These are phyloP conservation scores for Silurus meridionalis DNA, from an alignment of 2,113 vertebrate species.

Conservation along the genomic window DNA sequence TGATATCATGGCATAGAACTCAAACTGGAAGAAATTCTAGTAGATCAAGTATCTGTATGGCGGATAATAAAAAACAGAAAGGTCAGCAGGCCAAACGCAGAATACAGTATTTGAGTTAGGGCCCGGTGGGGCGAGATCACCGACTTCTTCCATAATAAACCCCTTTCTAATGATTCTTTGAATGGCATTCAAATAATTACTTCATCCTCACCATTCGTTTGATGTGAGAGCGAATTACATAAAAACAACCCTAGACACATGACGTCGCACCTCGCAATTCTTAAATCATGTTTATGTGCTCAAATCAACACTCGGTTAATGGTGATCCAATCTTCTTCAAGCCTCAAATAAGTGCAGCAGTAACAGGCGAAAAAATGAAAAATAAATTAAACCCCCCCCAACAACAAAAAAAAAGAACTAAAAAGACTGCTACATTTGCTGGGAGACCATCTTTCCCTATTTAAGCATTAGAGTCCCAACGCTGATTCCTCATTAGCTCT, in stretches of 20 bases:
- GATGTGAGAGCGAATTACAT: neutral
- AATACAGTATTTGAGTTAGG: neutral
- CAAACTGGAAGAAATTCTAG: slow-evolving; percentile 43
- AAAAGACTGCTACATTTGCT: slow-evolving; percentile 23
- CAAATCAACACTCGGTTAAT: neutral
- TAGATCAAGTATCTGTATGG: slow-evolving; percentile 48
- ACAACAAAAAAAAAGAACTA: neutral
- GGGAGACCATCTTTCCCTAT: slow-evolving; percentile 11
- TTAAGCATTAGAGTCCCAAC: slow-evolving; percentile 19
- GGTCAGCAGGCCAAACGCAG: slow-evolving; percentile 16
- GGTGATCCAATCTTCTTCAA: neutral
- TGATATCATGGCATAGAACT: slow-evolving; percentile 38
- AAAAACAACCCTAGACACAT: neutral
- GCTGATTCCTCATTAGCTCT: neutral
- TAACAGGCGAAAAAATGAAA: neutral
- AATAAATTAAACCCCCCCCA: too few relatives aligned
- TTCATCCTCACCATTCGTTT: neutral
- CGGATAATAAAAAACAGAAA: slow-evolving; percentile 46
- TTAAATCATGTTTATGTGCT: slow-evolving; percentile 28
- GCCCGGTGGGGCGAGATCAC: neutral
- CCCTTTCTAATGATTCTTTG: slow-evolving; percentile 3
- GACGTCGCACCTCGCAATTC: neutral
- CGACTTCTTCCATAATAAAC: slow-evolving; percentile 17
- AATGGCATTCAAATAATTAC: slow-evolving; percentile 6
- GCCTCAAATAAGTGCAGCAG: slow-evolving; percentile 34